A percentile compares a stretch with the other conserved stretches of the same genome.
Conservation (phyloP, 2,888 invertebrate genomes). For the Lobophora halterata region DNA sequence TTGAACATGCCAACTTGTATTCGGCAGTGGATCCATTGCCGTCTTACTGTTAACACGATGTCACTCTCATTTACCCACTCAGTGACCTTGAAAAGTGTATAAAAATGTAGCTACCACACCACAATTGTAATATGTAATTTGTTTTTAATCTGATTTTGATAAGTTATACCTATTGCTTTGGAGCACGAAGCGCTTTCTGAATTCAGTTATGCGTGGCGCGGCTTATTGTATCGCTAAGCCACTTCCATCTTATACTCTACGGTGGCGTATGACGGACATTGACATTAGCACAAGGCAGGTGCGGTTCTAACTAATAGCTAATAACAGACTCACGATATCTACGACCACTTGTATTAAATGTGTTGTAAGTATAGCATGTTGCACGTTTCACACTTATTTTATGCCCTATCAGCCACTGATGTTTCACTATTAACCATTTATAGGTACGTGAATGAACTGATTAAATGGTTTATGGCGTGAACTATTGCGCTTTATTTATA, state of each 20-base stretch:
- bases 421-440: slow-evolving; percentile 17
- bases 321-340: slow-evolving; percentile 40
- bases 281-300: slow-evolving; percentile 69
- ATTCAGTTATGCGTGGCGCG: not conserved
- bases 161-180: too few relatives aligned
- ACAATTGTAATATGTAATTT: too few relatives aligned
- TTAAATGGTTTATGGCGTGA: slow-evolving; percentile 14
- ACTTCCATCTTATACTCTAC: slow-evolving; percentile 7
- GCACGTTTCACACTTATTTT: slow-evolving; percentile 25
- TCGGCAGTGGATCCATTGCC: too few relatives aligned
- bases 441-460: slow-evolving; percentile 18
- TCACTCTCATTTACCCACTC: too few relatives aligned
- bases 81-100: too few relatives aligned
- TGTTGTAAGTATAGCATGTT: slow-evolving; percentile 29
- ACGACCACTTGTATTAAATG: slow-evolving; percentile 8
- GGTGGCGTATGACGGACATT: slow-evolving; percentile 70
- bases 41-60: too few relatives aligned
- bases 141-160: too few relatives aligned
- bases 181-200: too few relatives aligned
- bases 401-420: slow-evolving; percentile 17
- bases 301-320: slow-evolving; percentile 54
- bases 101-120: too few relatives aligned
- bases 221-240: slow-evolving; percentile 6
- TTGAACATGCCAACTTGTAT: too few relatives aligned
- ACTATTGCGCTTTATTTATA: slow-evolving; percentile 18